Conservation (phyloP, 1,140 invertebrate species). For the Pseudomyrmex concolor region DNA sequence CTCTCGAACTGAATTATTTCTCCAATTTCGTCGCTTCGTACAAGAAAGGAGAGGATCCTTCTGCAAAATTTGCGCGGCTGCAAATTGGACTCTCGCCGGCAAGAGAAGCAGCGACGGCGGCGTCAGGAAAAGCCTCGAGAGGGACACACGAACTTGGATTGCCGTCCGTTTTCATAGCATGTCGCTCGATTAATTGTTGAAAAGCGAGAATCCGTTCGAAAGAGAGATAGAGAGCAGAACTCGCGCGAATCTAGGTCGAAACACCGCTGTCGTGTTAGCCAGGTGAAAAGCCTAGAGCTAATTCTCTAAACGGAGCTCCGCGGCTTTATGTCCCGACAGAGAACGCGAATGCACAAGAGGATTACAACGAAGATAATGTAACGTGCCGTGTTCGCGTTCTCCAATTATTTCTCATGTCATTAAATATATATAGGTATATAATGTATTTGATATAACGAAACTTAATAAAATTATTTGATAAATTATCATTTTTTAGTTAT, state of each 20-base stretch:
- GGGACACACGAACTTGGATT: slow-evolving; percentile 6
- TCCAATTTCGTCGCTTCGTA: neutral
- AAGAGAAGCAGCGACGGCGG: neutral
- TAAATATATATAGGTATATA: too few species aligned
- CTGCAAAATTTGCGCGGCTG: neutral
- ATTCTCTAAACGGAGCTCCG: slow-evolving; percentile 26
- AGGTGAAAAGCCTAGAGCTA: slow-evolving; percentile 43
- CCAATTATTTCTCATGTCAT: slow-evolving; percentile 9
- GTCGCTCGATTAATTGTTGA: slow-evolving; percentile 45
- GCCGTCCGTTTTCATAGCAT: slow-evolving; percentile 26
- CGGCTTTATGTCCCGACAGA: slow-evolving; percentile 3
- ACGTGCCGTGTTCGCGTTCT: slow-evolving; percentile 8
- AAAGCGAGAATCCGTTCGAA: slow-evolving; percentile 8
- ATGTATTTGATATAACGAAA: too few species aligned
- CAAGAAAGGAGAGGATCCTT: slow-evolving; percentile 1
- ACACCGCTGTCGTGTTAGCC: neutral
- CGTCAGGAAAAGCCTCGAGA: slow-evolving; percentile 5
- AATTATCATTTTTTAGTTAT: too few species aligned
- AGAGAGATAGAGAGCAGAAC: neutral
- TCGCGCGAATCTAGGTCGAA: slow-evolving; percentile 30
- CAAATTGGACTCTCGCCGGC: neutral
- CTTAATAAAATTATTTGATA: too few species aligned
- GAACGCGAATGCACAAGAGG: neutral
- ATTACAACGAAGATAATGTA: neutral
- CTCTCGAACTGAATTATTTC: slow-evolving; percentile 26